Percentiles rank a stretch among this genome's conserved stretches.
Conservation (phyloP, 2,888 invertebrate species). For the Papilio protenor region DNA sequence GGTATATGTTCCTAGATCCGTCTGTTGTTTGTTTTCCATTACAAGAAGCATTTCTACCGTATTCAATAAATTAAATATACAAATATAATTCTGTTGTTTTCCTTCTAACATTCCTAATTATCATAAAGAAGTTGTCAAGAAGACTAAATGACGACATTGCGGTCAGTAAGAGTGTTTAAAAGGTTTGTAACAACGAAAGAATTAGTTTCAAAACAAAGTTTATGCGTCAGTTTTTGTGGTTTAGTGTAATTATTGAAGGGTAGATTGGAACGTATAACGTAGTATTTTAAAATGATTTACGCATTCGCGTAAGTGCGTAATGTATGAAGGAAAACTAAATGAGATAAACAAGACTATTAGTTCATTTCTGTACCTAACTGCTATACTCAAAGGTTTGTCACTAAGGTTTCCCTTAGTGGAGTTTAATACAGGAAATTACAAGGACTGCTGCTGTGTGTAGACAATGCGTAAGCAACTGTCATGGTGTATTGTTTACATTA, state of each 20-base stretch:
- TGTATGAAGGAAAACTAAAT: not conserved
- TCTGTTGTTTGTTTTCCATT: slow-evolving; percentile 82
- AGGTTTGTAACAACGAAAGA: not conserved
- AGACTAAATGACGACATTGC: not conserved
- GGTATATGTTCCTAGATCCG: slow-evolving; percentile 84
- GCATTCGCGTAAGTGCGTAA: not conserved
- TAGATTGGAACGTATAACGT: not conserved
- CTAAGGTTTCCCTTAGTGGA: too few relatives aligned
- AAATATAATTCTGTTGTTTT: slow-evolving; percentile 61
- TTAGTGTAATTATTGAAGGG: not conserved
- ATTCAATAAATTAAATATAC: slow-evolving; percentile 85
- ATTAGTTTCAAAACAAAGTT: not conserved
- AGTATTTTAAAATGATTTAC: not conserved
- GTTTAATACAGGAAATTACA: too few relatives aligned
- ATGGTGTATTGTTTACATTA: not conserved
- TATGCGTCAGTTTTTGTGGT: not conserved
- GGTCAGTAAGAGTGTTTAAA: not conserved
- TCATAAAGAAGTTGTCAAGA: not conserved
- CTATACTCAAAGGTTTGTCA: not conserved
- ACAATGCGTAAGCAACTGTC: not conserved
- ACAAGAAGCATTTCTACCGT: slow-evolving; percentile 84
- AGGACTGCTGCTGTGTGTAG: not conserved
- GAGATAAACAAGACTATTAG: not conserved
- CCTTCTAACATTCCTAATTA: slow-evolving; percentile 34
- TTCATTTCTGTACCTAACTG: not conserved